Evolutionary conservation across 2,888 invertebrate genomes (phyloP).

Genomic region (Cordylochernes scorpioides): DNA sequence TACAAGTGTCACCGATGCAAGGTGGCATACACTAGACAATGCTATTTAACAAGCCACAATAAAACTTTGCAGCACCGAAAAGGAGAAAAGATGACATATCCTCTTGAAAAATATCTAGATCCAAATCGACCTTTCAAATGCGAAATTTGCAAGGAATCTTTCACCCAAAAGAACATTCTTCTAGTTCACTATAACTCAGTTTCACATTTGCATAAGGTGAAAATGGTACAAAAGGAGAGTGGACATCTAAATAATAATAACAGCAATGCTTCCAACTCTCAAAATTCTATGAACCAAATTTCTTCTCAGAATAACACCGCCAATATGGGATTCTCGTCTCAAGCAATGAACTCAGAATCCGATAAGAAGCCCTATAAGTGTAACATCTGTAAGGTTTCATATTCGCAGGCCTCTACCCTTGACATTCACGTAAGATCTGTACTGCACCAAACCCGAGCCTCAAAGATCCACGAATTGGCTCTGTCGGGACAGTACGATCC

Average conservation of each 20-base stretch:
- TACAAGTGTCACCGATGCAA: slow-evolving; percentile 80
- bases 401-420: slow-evolving; percentile 60
- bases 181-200: slow-evolving; percentile 84
- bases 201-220: slow-evolving; percentile 75
- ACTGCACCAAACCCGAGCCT: slow-evolving; percentile 61
- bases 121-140: slow-evolving; percentile 83
- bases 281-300: slow-evolving; percentile 1
- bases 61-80: slow-evolving; percentile 67
- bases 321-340: not conserved
- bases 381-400: slow-evolving; percentile 70
- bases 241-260: slow-evolving; percentile 1
- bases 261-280: slow-evolving; percentile 1
- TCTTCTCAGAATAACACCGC: not conserved
- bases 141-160: slow-evolving; percentile 82
- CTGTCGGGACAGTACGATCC: slow-evolving; percentile 62
- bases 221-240: slow-evolving; percentile 46
- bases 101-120: slow-evolving; percentile 75
- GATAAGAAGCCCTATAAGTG: slow-evolving; percentile 70
- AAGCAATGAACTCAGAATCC: slow-evolving; percentile 28
- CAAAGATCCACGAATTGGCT: slow-evolving; percentile 56
- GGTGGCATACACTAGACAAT: slow-evolving; percentile 69
- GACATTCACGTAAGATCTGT: slow-evolving; percentile 83
- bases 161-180: slow-evolving; percentile 79
- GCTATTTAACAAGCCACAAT: slow-evolving; percentile 66
- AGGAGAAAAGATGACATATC: slow-evolving; percentile 63